These are phyloP conservation scores for Agonopterix subpropinquella DNA, from an alignment of 2,888 invertebrate species.

Conservation along the genomic window DNA sequence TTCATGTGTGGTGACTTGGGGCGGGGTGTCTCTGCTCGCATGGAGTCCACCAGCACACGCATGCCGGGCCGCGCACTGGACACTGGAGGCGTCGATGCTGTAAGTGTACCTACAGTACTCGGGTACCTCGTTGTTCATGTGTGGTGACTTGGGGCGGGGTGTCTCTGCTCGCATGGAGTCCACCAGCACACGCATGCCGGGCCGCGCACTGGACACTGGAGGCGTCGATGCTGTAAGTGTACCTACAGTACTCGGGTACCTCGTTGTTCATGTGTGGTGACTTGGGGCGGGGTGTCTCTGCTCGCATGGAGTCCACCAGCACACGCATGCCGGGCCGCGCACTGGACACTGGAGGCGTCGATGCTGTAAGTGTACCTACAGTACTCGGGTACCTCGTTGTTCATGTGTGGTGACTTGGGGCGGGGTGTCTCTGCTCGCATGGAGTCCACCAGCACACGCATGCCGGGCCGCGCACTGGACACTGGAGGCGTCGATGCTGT, in stretches of 20 bases:
- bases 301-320: constrained; percentile 89
- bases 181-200: constrained; percentile 88
- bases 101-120: constrained; percentile 18
- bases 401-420: constrained; percentile 94
- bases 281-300: constrained; percentile 91
- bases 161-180: constrained; percentile 91
- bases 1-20: constrained; percentile 96
- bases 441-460: constrained; percentile 92
- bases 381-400: constrained; percentile 81
- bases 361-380: constrained; percentile 27
- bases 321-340: constrained; percentile 83
- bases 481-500: constrained; percentile 43
- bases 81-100: constrained; percentile 46
- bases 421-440: constrained; percentile 90
- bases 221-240: constrained; percentile 38
- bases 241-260: constrained; percentile 22
- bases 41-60: constrained; percentile 91
- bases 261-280: constrained; percentile 98
- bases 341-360: constrained; percentile 47
- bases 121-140: constrained; percentile 91
- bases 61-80: constrained; percentile 74
- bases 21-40: constrained; percentile 89
- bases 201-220: constrained; percentile 51
- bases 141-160: constrained; percentile 92
- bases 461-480: constrained; percentile 68